Evolutionary conservation across 2,888 invertebrate genomes (phyloP).

Genomic region (Agrenia bidenticulata): DNA sequence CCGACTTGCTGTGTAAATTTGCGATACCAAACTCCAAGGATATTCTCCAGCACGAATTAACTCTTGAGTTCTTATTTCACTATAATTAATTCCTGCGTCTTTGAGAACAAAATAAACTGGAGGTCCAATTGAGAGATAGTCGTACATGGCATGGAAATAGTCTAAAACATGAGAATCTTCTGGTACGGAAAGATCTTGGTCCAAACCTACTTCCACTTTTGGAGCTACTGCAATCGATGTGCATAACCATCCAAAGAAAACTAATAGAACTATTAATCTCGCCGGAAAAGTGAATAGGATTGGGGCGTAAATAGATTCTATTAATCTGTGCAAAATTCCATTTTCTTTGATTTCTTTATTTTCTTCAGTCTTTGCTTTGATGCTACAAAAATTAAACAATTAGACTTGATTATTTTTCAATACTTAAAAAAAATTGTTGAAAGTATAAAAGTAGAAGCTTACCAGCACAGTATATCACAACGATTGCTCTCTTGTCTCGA

Average conservation of each 20-base stretch:
- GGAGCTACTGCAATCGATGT: conserved; percentile 71
- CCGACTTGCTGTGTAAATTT: conserved; percentile 54
- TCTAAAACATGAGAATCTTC: conserved; percentile 50
- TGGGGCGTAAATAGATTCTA: conserved; percentile 61
- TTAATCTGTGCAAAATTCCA: conserved; percentile 62
- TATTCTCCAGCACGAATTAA: conserved; percentile 55
- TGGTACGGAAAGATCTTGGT: conserved; percentile 90
- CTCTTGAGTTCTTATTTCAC: conserved; percentile 57
- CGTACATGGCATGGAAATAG: conserved; percentile 49
- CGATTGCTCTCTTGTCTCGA: conserved; percentile 61
- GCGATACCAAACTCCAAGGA: conserved; percentile 54
- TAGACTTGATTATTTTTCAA: conserved; percentile 1
- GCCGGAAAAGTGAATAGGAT: conserved; percentile 57
- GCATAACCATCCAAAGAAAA: conserved; percentile 71
- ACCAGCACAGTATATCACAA: conserved; percentile 49
- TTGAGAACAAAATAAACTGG: conserved; percentile 92
- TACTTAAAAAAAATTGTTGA: background rate
- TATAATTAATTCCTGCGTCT: conserved; percentile 61
- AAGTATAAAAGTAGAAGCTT: conserved; percentile 13
- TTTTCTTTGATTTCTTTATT: conserved; percentile 24
- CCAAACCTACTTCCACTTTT: conserved; percentile 77
- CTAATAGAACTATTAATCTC: conserved; percentile 64
- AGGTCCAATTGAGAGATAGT: conserved; percentile 80
- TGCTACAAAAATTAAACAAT: conserved; percentile 17
- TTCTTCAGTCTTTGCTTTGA: conserved; percentile 17